phyloP scores from a whole-genome alignment of 2,888 invertebrate genomes.

The Cynaeus angustus region DNA sequence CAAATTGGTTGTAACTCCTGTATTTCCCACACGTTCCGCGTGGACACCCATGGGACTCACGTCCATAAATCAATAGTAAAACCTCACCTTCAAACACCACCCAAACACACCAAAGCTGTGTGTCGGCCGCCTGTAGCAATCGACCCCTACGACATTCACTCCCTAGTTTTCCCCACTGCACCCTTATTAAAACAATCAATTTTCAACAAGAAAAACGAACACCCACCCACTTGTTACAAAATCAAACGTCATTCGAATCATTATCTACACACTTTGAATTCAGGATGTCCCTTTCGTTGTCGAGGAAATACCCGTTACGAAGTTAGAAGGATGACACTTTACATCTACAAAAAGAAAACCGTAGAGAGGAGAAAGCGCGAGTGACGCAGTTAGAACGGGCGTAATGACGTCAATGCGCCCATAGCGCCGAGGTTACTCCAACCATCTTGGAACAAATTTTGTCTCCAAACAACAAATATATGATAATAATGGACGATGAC shows the following conservation, averaged over 20 bases:
- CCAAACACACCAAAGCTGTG: background rate
- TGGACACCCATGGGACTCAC: background rate
- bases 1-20: background rate
- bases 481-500: conserved; percentile 21
- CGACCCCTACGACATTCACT: conserved; percentile 5
- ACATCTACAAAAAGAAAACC: conserved; percentile 33
- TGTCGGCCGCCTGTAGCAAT: background rate
- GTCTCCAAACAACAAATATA: conserved; percentile 15
- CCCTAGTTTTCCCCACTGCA: conserved; percentile 1
- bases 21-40: conserved; percentile 8
- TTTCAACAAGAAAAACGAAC: conserved; percentile 1
- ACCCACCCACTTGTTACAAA: conserved; percentile 5
- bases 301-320: background rate
- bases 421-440: conserved; percentile 48
- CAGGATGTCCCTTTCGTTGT: conserved; percentile 2
- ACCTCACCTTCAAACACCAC: background rate
- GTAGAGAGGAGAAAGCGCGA: conserved; percentile 50
- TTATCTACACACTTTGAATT: background rate
- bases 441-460: conserved; percentile 37
- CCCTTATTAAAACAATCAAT: conserved; percentile 6
- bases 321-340: conserved; percentile 26
- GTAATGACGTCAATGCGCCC: conserved; percentile 60
- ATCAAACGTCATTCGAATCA: conserved; percentile 1
- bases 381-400: conserved; percentile 56
- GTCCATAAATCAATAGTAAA: conserved; percentile 9